Percentiles rank a stretch among this genome's conserved stretches.
Conservation (phyloP, 2,113 vertebrate genomes). For the Pachypanchax playfairii region DNA sequence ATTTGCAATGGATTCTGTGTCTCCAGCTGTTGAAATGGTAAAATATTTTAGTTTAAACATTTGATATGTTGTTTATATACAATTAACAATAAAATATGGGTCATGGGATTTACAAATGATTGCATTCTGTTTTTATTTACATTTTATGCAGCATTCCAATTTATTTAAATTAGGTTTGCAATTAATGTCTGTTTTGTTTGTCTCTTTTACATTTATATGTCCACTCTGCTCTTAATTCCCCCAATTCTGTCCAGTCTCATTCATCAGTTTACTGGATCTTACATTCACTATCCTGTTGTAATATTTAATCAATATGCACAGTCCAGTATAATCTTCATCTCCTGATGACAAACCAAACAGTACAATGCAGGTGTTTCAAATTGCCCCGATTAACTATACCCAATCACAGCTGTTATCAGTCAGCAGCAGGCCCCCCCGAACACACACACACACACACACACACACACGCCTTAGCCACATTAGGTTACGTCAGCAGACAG, state of each 20-base stretch:
- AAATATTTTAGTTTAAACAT: too few relatives aligned
- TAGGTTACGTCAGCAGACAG: conserved; percentile 56
- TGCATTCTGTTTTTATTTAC: too few relatives aligned
- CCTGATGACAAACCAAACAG: conserved; percentile 11
- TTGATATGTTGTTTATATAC: too few relatives aligned
- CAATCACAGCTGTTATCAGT: conserved; percentile 63
- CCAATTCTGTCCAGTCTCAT: conserved; percentile 28
- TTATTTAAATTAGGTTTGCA: neutral
- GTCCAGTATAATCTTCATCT: conserved; percentile 18
- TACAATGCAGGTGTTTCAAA: conserved; percentile 52
- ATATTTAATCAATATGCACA: neutral
- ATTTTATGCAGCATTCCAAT: too few relatives aligned
- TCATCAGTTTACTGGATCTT: neutral
- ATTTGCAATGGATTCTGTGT: too few relatives aligned
- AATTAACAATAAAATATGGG: too few relatives aligned
- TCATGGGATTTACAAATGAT: too few relatives aligned
- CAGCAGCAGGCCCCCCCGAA: conserved; percentile 18
- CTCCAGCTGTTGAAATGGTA: too few relatives aligned
- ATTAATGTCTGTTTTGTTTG: conserved; percentile 19
- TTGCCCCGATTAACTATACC: conserved; percentile 18
- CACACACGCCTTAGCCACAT: conserved; percentile 45
- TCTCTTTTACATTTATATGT: too few relatives aligned
- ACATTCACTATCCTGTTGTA: neutral
- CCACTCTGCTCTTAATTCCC: conserved; percentile 8
- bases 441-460: conserved; percentile 10